Evolutionary conservation across 2,113 vertebrate genomes (phyloP).

Genomic region (Chaetura pelagica): DNA sequence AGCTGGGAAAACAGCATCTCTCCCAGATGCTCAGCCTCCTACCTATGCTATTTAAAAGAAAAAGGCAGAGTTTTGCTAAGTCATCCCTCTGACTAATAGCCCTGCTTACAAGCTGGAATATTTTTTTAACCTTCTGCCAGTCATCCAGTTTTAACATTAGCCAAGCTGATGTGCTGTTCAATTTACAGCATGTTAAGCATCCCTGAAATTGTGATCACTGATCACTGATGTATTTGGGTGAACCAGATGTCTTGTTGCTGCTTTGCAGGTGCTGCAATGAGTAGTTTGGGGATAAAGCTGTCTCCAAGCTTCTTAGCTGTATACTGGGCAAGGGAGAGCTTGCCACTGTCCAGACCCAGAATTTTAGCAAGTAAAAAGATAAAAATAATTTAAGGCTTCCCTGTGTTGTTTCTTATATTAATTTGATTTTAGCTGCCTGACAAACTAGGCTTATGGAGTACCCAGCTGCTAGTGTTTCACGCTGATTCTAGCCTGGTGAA

Average conservation of each 20-base stretch:
- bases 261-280: constrained; percentile 1
- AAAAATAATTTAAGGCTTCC: background rate
- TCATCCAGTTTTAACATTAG: background rate
- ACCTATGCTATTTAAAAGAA: background rate
- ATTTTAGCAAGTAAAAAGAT: background rate
- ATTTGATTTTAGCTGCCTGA: background rate
- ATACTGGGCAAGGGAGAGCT: background rate
- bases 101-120: background rate
- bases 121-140: background rate
- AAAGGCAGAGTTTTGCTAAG: background rate
- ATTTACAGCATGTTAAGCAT: constrained; percentile 9
- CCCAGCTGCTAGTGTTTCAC: background rate
- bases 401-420: background rate
- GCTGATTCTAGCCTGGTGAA: background rate
- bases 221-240: constrained; percentile 35
- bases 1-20: background rate
- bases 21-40: background rate
- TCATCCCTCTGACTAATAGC: background rate
- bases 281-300: background rate
- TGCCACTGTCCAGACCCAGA: background rate
- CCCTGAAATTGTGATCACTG: constrained; percentile 25
- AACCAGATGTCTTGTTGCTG: constrained; percentile 24
- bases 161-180: background rate
- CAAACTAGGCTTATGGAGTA: background rate
- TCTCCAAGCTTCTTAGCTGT: background rate